These are phyloP conservation scores for Myopa testacea DNA, from an alignment of 2,888 invertebrate species.

Conservation along the genomic window DNA sequence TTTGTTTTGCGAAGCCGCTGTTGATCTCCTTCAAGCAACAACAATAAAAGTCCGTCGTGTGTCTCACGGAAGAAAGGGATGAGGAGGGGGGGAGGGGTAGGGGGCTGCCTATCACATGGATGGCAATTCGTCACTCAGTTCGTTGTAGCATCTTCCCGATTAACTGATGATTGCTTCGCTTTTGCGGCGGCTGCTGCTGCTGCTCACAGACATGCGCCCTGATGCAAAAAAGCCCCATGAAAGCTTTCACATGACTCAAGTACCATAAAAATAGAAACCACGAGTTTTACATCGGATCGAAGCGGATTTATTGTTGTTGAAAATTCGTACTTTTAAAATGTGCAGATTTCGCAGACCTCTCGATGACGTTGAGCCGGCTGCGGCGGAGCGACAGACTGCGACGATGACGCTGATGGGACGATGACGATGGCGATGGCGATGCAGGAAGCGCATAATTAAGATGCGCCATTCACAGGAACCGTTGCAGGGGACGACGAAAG, in stretches of 20 bases:
- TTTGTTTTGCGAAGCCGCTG: background rate
- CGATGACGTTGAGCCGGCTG: too few relatives aligned
- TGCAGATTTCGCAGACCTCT: background rate
- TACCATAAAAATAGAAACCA: slow-evolving; percentile 9
- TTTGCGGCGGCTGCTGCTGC: background rate
- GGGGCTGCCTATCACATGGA: too few relatives aligned
- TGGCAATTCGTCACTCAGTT: slow-evolving; percentile 11
- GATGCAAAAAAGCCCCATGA: background rate
- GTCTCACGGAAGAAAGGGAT: too few relatives aligned
- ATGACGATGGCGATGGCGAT: slow-evolving; percentile 19
- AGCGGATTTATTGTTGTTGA: slow-evolving; percentile 7
- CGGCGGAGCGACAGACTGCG: too few relatives aligned
- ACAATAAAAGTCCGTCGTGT: too few relatives aligned
- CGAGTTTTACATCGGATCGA: slow-evolving; percentile 25
- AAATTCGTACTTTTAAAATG: background rate
- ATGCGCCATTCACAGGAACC: slow-evolving; percentile 3
- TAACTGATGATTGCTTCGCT: background rate
- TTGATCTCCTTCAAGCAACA: background rate
- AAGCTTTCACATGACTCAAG: slow-evolving; percentile 18
- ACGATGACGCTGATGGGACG: slow-evolving; percentile 2
- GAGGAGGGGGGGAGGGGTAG: too few relatives aligned
- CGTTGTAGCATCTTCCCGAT: slow-evolving; percentile 3
- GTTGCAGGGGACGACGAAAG: background rate
- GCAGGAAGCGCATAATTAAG: slow-evolving; percentile 26
- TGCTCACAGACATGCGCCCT: background rate